Evolutionary conservation across 2,113 vertebrate genomes (phyloP).

Genomic region (Guaruba guarouba): DNA sequence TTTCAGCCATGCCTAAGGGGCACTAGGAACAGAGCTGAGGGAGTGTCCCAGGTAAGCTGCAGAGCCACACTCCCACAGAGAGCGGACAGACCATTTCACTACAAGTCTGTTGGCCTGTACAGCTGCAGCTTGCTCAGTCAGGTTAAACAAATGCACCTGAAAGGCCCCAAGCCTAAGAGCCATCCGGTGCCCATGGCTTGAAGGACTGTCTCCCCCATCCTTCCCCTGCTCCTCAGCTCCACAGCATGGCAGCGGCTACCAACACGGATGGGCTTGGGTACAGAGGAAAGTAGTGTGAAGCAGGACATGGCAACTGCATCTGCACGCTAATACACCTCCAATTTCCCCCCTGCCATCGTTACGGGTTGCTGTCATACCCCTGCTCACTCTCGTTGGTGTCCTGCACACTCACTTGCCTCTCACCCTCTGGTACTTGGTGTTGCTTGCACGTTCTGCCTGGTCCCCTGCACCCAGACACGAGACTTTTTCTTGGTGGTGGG

Average conservation of each 20-base stretch:
- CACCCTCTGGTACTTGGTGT: fast-evolving
- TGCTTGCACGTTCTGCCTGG: background rate
- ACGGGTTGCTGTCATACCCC: fast-evolving
- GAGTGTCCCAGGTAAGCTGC: background rate
- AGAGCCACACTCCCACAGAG: background rate
- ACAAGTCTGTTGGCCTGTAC: background rate
- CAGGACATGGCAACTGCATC: fast-evolving
- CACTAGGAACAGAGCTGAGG: background rate
- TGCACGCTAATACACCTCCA: fast-evolving
- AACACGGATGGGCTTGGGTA: fast-evolving
- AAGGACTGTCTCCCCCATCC: fast-evolving
- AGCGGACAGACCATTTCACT: background rate
- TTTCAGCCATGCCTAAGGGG: background rate
- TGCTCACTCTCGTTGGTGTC: background rate
- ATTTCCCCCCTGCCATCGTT: fast-evolving
- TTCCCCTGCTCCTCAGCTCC: background rate
- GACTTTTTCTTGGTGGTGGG: background rate
- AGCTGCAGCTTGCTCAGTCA: background rate
- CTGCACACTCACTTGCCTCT: slow-evolving; percentile 4
- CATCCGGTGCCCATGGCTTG: fast-evolving
- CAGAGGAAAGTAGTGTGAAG: fast-evolving
- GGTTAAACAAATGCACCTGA: background rate
- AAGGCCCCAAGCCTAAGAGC: background rate
- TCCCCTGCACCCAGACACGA: background rate
- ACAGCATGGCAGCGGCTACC: background rate